Percentiles rank a stretch among this genome's conserved stretches.
Conservation (phyloP, 2,113 vertebrate species). For the Cathartes aura region DNA sequence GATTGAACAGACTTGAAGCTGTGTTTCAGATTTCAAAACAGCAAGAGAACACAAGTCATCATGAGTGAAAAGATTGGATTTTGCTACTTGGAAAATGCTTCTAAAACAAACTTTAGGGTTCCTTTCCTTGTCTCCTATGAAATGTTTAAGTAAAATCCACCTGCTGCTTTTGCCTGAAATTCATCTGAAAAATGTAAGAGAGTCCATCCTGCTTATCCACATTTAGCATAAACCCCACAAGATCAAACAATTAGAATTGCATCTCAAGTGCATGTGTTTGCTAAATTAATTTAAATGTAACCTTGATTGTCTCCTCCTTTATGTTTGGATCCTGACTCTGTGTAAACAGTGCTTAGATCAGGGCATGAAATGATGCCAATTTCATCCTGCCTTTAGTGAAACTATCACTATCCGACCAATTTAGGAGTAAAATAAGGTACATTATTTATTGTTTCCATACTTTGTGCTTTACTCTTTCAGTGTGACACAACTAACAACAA, state of each 20-base stretch:
- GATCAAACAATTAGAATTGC: not conserved
- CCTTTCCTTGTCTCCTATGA: not conserved
- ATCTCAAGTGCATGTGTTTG: not conserved
- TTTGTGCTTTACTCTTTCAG: not conserved
- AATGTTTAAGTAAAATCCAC: not conserved
- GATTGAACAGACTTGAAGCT: not conserved
- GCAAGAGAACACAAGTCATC: not conserved
- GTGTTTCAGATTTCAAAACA: not conserved
- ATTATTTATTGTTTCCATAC: not conserved
- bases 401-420: not conserved
- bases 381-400: not conserved
- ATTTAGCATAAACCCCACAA: not conserved
- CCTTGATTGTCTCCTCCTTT: not conserved
- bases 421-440: not conserved
- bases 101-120: not conserved
- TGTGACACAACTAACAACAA: not conserved
- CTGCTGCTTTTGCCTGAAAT: not conserved
- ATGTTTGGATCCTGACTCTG: not conserved
- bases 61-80: not conserved
- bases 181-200: not conserved
- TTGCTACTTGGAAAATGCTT: not conserved
- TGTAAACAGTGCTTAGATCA: not conserved
- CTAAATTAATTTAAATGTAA: conserved; percentile 1
- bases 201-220: not conserved
- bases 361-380: not conserved